Percentiles rank a stretch among this genome's conserved stretches.
These are phyloP conservation scores for Lampris incognitus DNA, from an alignment of 2,113 vertebrate species.

Conservation along the genomic window DNA sequence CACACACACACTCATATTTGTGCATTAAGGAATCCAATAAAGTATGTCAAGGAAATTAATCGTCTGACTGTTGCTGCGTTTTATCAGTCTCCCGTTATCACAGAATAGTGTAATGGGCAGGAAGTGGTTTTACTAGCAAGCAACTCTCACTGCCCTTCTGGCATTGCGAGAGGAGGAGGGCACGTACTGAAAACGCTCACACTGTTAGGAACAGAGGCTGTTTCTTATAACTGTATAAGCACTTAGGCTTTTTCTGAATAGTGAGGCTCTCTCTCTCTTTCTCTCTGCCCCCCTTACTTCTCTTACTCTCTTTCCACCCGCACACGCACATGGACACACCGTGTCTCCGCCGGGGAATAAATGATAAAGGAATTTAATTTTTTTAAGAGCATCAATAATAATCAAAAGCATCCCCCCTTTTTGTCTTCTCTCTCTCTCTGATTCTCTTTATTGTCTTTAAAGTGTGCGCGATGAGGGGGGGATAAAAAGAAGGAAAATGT, in stretches of 20 bases:
- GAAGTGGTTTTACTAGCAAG: slow-evolving; percentile 42
- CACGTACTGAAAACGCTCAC: slow-evolving; percentile 12
- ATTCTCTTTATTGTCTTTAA: slow-evolving; percentile 31
- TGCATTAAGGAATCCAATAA: slow-evolving; percentile 41
- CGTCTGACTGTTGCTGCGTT: slow-evolving; percentile 22
- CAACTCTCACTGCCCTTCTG: slow-evolving; percentile 45
- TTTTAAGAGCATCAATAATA: slow-evolving; percentile 54
- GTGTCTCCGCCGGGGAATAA: slow-evolving; percentile 47
- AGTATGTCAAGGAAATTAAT: slow-evolving; percentile 36
- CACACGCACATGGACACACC: neutral
- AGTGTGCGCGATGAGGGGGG: neutral
- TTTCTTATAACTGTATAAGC: slow-evolving; percentile 37
- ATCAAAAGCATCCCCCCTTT: slow-evolving; percentile 29
- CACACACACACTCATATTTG: slow-evolving; percentile 4
- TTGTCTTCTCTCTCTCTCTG: neutral
- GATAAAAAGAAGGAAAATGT: neutral
- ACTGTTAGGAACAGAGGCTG: slow-evolving; percentile 15
- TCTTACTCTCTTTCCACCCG: neutral
- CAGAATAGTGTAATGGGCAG: slow-evolving; percentile 33
- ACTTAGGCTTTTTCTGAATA: slow-evolving; percentile 41
- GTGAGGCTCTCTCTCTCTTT: slow-evolving; percentile 2
- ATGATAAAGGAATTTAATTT: slow-evolving; percentile 57
- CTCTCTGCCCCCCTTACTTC: neutral
- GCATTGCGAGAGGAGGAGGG: slow-evolving; percentile 29
- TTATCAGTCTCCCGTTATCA: slow-evolving; percentile 41